A percentile compares a stretch with the other conserved stretches of the same genome.
phyloP scores from a whole-genome alignment of 1,140 invertebrate genomes.

The Brachionus calyciflorus region DNA sequence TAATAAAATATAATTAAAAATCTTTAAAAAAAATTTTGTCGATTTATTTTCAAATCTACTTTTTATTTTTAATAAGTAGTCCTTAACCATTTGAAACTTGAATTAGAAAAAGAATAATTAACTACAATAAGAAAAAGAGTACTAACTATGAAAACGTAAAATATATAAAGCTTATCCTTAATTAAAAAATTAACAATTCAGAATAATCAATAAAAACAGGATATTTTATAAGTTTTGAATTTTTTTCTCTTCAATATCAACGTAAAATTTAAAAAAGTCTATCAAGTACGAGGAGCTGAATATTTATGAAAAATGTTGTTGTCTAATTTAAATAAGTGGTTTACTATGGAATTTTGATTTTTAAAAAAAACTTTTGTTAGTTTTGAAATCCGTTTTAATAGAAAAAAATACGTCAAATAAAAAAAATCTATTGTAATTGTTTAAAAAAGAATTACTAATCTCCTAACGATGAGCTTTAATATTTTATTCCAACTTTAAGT shows the following conservation, averaged over 20 bases:
- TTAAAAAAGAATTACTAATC: no score
- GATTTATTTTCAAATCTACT: not conserved
- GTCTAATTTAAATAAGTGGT: no score
- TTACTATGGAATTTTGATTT: no score
- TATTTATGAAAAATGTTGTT: not conserved
- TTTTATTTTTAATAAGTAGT: not conserved
- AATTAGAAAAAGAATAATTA: no score
- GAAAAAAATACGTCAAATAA: no score
- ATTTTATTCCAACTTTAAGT: no score
- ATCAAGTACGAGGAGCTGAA: not conserved
- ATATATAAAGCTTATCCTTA: not conserved
- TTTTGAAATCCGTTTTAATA: no score
- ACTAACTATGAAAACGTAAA: not conserved
- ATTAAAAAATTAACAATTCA: slow-evolving; percentile 15
- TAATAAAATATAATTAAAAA: not conserved
- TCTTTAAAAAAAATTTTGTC: not conserved
- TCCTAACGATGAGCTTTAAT: no score
- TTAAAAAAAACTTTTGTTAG: no score
- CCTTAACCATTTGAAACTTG: not conserved
- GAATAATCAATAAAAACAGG: slow-evolving; percentile 29
- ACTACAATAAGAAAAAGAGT: not conserved
- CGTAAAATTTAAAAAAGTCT: not conserved
- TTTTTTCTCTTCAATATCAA: not conserved
- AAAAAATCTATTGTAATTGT: no score
- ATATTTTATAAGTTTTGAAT: slow-evolving; percentile 27